Evolutionary conservation across 2,797 vertebrate species (phyloP).

Genomic region (Lagorchestes hirsutus): DNA sequence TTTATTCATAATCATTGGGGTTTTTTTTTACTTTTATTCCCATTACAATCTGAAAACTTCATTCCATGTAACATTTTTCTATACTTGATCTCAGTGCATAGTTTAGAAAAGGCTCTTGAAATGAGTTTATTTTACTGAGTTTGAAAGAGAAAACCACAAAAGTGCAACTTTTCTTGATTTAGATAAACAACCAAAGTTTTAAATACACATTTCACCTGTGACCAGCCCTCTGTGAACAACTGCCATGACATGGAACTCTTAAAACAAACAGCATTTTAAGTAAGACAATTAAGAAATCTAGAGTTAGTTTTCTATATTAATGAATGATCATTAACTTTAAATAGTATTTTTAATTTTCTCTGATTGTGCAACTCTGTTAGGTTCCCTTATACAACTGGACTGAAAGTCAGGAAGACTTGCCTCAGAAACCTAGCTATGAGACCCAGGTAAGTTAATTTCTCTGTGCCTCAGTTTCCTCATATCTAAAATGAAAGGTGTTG

Average conservation of each 20-base stretch:
- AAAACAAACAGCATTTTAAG: slow-evolving; percentile 4
- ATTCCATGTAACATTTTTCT: slow-evolving; percentile 20
- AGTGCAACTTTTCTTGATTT: background rate
- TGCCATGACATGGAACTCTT: background rate
- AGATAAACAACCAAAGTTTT: slow-evolving; percentile 34
- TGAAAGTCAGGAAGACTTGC: background rate
- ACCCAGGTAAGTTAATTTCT: background rate
- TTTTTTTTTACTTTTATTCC: background rate
- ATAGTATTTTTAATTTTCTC: background rate
- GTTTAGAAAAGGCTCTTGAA: background rate
- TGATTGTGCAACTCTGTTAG: background rate
- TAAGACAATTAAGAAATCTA: slow-evolving; percentile 31
- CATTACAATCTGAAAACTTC: background rate
- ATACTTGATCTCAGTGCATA: background rate
- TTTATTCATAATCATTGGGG: background rate
- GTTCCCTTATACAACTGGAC: background rate
- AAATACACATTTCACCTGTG: slow-evolving; percentile 1
- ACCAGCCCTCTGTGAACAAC: slow-evolving; percentile 44
- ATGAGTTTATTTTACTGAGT: background rate
- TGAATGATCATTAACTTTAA: background rate
- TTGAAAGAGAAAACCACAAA: background rate
- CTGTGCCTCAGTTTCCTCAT: background rate
- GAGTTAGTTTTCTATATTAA: slow-evolving; percentile 17
- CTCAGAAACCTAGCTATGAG: background rate
- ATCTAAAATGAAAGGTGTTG: background rate